phyloP scores from a whole-genome alignment of 2,888 invertebrate species.

The Epiblema foenella region DNA sequence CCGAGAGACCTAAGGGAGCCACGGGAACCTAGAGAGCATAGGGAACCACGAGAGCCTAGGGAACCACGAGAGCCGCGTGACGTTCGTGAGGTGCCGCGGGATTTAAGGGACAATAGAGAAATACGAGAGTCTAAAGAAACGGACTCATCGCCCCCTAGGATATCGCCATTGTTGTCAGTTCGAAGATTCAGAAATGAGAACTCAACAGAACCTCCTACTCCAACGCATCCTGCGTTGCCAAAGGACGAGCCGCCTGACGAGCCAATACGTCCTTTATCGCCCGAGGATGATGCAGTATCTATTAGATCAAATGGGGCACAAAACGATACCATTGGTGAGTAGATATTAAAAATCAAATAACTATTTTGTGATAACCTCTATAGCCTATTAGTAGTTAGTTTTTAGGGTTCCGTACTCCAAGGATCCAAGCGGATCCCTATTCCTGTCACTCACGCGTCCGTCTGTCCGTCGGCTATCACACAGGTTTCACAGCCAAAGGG shows the following conservation, averaged over 20 bases:
- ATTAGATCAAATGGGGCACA: constrained; percentile 82
- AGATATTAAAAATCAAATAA: not conserved
- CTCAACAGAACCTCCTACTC: constrained; percentile 68
- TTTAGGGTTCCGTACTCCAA: no score
- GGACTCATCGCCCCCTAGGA: constrained; percentile 79
- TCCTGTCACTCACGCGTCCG: no score
- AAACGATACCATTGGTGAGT: constrained; percentile 83
- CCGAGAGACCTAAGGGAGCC: constrained; percentile 65
- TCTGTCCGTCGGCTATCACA: no score
- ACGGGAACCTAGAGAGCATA: constrained; percentile 62
- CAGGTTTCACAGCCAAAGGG: no score
- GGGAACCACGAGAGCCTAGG: constrained; percentile 57
- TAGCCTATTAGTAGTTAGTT: no score
- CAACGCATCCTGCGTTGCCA: constrained; percentile 80
- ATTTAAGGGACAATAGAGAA: constrained; percentile 69
- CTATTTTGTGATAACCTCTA: no score
- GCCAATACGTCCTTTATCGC: constrained; percentile 81
- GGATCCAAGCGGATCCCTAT: no score
- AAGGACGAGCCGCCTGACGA: constrained; percentile 84
- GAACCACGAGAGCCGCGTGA: constrained; percentile 57
- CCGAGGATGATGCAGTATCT: constrained; percentile 85
- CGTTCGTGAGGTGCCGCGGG: constrained; percentile 58
- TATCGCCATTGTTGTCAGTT: constrained; percentile 79
- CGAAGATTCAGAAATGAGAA: constrained; percentile 77
- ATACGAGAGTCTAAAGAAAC: constrained; percentile 71